Evolutionary conservation across 2,888 invertebrate genomes (phyloP).

Genomic region (Antheraea assamensis): DNA sequence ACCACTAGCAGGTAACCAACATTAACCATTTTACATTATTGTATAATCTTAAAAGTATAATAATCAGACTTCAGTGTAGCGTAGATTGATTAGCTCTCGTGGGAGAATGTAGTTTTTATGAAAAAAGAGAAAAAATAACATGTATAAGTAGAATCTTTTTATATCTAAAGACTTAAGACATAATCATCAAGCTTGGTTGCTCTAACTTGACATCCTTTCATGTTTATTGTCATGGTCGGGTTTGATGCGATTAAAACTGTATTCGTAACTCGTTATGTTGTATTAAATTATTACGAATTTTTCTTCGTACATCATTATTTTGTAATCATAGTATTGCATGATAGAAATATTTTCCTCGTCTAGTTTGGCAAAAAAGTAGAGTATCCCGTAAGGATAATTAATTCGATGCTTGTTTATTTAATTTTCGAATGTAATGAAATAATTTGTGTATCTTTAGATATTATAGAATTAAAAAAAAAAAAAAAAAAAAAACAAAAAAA

Average conservation of each 20-base stretch:
- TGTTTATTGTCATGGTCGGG: neutral
- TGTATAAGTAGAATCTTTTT: neutral
- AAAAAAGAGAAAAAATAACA: neutral
- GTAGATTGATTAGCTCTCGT: neutral
- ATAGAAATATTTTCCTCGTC: neutral
- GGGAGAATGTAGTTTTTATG: neutral
- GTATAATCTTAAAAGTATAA: neutral
- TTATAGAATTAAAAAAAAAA: neutral
- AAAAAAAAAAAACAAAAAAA: neutral
- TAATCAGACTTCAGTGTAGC: neutral
- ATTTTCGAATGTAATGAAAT: neutral
- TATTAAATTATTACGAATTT: neutral
- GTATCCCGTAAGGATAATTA: neutral
- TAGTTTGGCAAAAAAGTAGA: neutral
- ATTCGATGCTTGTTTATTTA: neutral
- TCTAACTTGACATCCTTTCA: neutral
- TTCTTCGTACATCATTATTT: neutral
- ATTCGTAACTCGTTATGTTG: neutral
- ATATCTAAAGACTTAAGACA: neutral
- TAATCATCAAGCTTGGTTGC: neutral
- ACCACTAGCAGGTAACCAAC: conserved; percentile 73
- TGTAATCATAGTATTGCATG: neutral
- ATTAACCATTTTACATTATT: neutral
- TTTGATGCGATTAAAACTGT: neutral
- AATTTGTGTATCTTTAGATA: neutral